Evolutionary conservation across 1,140 invertebrate species (phyloP).

Genomic region (Drosophila nasuta): DNA sequence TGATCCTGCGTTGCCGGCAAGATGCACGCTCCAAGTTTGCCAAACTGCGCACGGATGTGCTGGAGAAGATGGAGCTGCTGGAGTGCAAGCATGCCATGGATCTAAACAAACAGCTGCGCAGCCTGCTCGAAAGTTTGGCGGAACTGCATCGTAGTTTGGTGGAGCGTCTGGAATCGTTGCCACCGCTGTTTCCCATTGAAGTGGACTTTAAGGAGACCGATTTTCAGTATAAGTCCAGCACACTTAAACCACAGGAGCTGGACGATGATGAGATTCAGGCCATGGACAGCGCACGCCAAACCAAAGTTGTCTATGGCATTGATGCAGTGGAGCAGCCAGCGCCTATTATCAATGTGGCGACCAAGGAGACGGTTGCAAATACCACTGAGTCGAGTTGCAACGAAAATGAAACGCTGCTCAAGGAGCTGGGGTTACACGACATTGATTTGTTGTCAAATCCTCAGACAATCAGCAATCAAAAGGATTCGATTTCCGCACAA

Average conservation of each 20-base stretch:
- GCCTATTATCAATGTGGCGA: slow-evolving; percentile 65
- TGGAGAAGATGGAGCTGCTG: slow-evolving; percentile 98
- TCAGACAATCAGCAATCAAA: slow-evolving; percentile 77
- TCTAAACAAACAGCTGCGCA: slow-evolving; percentile 93
- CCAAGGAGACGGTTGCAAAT: slow-evolving; percentile 17
- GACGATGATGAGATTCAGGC: slow-evolving; percentile 85
- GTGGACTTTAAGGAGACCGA: slow-evolving; percentile 96
- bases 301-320: slow-evolving; percentile 67
- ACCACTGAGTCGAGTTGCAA: slow-evolving; percentile 19
- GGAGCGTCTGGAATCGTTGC: slow-evolving; percentile 89
- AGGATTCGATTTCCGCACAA: slow-evolving; percentile 68
- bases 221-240: slow-evolving; percentile 93
- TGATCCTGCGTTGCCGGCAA: slow-evolving; percentile 97
- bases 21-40: slow-evolving; percentile 96
- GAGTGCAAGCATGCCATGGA: slow-evolving; percentile 99
- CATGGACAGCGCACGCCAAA: slow-evolving; percentile 23
- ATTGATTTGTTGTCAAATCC: slow-evolving; percentile 74
- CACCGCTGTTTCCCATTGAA: slow-evolving; percentile 97
- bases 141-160: slow-evolving; percentile 89
- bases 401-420: slow-evolving; percentile 70
- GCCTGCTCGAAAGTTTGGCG: slow-evolving; percentile 92
- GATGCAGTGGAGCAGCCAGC: slow-evolving; percentile 77
- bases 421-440: slow-evolving; percentile 76
- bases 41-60: slow-evolving; percentile 95
- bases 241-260: slow-evolving; percentile 85